Percentiles rank a stretch among this genome's conserved stretches.
These are phyloP conservation scores for Papilio helenus DNA, from an alignment of 1,140 invertebrate genomes.

Conservation along the genomic window DNA sequence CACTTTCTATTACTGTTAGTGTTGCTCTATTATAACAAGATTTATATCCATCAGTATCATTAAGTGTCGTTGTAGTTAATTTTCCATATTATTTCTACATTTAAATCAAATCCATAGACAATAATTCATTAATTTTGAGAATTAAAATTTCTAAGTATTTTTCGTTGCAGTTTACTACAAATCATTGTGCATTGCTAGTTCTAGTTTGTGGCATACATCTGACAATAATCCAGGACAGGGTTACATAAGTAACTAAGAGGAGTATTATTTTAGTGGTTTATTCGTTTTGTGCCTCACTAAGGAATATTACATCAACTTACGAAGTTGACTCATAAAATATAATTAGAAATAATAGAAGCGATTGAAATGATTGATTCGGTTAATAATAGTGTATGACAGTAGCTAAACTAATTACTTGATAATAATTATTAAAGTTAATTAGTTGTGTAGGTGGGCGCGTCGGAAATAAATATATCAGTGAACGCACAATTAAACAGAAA, in stretches of 20 bases:
- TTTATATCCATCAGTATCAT: not conserved
- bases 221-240: not conserved
- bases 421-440: conserved; percentile 18
- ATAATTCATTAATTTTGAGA: too few species aligned
- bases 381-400: not conserved
- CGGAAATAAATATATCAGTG: conserved; percentile 33
- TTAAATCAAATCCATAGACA: not conserved
- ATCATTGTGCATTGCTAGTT: not conserved
- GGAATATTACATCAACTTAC: not conserved
- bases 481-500: conserved; percentile 37
- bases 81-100: not conserved
- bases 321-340: not conserved
- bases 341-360: conserved; percentile 2
- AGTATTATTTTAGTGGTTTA: too few species aligned
- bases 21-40: conserved; percentile 4
- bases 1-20: not conserved
- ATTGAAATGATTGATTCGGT: not conserved
- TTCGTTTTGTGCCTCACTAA: too few species aligned
- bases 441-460: conserved; percentile 18
- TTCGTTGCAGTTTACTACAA: not conserved
- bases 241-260: too few species aligned
- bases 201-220: not conserved
- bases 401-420: conserved; percentile 16
- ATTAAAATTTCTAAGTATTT: too few species aligned
- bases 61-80: not conserved